These are phyloP conservation scores for Diarsia mendica DNA, from an alignment of 2,888 invertebrate genomes.

Conservation along the genomic window DNA sequence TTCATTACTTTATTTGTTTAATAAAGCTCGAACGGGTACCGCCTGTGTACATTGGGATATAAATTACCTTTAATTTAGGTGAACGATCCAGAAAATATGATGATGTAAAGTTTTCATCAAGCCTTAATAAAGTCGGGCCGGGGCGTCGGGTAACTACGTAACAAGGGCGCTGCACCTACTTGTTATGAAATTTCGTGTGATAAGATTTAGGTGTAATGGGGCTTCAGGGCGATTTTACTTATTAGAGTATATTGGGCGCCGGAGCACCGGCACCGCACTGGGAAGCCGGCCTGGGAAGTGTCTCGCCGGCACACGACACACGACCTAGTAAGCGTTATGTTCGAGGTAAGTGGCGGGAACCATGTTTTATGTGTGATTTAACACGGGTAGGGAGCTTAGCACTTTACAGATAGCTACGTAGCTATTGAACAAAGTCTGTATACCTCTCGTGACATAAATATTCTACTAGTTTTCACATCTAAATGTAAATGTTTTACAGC, in stretches of 20 bases:
- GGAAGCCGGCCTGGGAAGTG: slow-evolving; percentile 16
- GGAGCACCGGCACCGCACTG: slow-evolving; percentile 20
- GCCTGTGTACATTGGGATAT: slow-evolving; percentile 83
- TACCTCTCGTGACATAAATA: slow-evolving; percentile 14
- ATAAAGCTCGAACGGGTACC: slow-evolving; percentile 85
- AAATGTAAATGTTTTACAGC: slow-evolving; percentile 31
- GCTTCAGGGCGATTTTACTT: slow-evolving; percentile 59
- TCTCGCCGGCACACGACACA: slow-evolving; percentile 39
- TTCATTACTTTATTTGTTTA: slow-evolving; percentile 89
- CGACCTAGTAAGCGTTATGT: slow-evolving; percentile 55
- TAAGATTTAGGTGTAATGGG: slow-evolving; percentile 60
- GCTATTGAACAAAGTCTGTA: slow-evolving; percentile 10
- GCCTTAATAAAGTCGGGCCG: slow-evolving; percentile 79
- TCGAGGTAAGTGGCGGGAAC: slow-evolving; percentile 45
- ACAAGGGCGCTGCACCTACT: slow-evolving; percentile 70
- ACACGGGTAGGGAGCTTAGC: slow-evolving; percentile 56
- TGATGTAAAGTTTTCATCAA: slow-evolving; percentile 87
- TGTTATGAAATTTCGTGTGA: slow-evolving; percentile 70
- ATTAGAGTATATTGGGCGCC: slow-evolving; percentile 50
- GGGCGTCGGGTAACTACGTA: slow-evolving; percentile 66
- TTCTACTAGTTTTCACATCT: slow-evolving; percentile 14
- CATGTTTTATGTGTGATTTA: slow-evolving; percentile 62
- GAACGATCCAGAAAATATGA: slow-evolving; percentile 88
- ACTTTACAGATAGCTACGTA: slow-evolving; percentile 44
- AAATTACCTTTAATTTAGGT: slow-evolving; percentile 89